phyloP scores from a whole-genome alignment of 2,888 invertebrate species.

The Clitarchus hookeri region DNA sequence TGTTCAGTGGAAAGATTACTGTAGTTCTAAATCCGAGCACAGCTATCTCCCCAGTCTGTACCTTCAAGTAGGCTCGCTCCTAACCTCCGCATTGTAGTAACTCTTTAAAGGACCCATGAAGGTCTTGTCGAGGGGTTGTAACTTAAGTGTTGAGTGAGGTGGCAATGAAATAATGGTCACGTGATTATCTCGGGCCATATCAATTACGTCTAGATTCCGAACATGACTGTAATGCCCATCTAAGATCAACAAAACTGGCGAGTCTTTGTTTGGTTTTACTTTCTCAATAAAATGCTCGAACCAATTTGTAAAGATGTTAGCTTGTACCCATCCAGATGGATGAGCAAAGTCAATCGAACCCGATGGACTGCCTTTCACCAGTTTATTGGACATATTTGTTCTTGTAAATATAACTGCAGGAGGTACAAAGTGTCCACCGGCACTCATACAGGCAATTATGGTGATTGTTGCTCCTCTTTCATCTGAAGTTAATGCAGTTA shows the following conservation, averaged over 20 bases:
- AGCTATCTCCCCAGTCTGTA: background rate
- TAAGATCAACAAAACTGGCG: conserved; percentile 28
- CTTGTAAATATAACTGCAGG: conserved; percentile 27
- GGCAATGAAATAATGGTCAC: conserved; percentile 28
- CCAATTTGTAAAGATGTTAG: conserved; percentile 21
- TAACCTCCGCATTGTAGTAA: background rate
- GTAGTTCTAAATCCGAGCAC: conserved; percentile 15
- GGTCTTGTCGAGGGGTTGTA: conserved; percentile 29
- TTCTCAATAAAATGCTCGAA: conserved; percentile 24
- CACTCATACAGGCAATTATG: conserved; percentile 30
- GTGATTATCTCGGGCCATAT: conserved; percentile 28
- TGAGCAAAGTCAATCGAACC: conserved; percentile 25
- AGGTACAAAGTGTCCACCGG: conserved; percentile 22
- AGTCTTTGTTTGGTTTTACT: conserved; percentile 21
- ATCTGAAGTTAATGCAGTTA: conserved; percentile 27
- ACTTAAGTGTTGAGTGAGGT: conserved; percentile 25
- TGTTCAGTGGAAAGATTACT: conserved; percentile 24
- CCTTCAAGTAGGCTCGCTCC: background rate
- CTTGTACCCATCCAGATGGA: conserved; percentile 29
- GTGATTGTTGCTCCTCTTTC: conserved; percentile 19
- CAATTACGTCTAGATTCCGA: conserved; percentile 28
- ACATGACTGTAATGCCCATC: conserved; percentile 29
- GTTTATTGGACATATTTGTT: conserved; percentile 16
- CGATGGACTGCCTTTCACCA: conserved; percentile 20
- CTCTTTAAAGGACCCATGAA: conserved; percentile 16